Conservation (phyloP, 2,797 vertebrate genomes). For the Lindbergichthys nudifrons region DNA sequence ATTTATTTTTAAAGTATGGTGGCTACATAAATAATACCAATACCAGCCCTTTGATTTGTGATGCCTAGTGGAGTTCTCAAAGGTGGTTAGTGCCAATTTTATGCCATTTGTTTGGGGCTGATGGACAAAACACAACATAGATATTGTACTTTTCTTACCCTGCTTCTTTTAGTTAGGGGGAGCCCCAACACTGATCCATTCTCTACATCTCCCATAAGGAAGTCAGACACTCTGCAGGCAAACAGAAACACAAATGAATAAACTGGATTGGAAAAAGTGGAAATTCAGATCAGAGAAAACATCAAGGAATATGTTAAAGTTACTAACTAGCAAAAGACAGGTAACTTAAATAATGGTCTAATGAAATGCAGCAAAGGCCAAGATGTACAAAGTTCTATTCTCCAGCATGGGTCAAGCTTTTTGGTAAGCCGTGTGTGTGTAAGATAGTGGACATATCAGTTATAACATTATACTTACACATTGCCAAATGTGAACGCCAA, state of each 20-base stretch:
- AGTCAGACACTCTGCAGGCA: slow-evolving; percentile 93
- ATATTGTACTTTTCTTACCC: slow-evolving; percentile 82
- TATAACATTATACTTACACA: slow-evolving; percentile 89
- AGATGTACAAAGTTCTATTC: not conserved
- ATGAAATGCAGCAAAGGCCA: not conserved
- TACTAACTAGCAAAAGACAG: not conserved
- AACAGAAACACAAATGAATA: slow-evolving; percentile 26
- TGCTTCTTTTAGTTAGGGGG: slow-evolving; percentile 91
- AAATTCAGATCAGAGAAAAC: not conserved
- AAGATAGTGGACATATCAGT: not conserved
- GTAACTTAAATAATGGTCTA: not conserved
- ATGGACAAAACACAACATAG: not conserved
- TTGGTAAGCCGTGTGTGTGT: not conserved
- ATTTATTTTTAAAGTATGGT: slow-evolving; percentile 2
- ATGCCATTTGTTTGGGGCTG: not conserved
- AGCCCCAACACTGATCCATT: slow-evolving; percentile 93
- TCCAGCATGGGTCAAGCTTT: not conserved
- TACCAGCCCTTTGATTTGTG: not conserved
- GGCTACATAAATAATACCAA: not conserved
- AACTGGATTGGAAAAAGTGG: not conserved
- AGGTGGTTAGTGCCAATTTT: not conserved
- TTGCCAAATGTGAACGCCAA: slow-evolving; percentile 99
- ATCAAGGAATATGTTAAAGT: not conserved
- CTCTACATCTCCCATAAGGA: slow-evolving; percentile 99
- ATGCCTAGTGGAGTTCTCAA: slow-evolving; percentile 2